Evolutionary conservation across 2,888 invertebrate species (phyloP).

Genomic region (Conistra vaccinii): DNA sequence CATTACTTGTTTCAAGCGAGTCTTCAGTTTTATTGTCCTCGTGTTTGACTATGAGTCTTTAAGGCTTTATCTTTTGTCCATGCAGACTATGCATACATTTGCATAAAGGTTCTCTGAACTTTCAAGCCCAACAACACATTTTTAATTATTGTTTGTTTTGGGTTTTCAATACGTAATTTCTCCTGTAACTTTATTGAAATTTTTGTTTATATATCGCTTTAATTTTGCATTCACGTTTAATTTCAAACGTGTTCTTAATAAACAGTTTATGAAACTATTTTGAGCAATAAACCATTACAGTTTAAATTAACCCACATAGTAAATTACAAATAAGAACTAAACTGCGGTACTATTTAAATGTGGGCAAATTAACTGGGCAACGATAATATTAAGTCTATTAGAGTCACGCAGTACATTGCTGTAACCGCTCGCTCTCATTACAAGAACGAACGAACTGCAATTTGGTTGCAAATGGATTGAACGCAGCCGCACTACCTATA

Average conservation of each 20-base stretch:
- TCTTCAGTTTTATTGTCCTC: constrained; percentile 10
- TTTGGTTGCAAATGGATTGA: constrained; percentile 83
- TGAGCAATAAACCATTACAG: constrained; percentile 47
- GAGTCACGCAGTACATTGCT: constrained; percentile 81
- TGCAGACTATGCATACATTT: constrained; percentile 19
- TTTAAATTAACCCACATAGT: constrained; percentile 58
- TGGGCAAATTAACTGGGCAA: constrained; percentile 73
- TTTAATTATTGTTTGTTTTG: constrained; percentile 18
- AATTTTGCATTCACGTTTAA: constrained; percentile 10
- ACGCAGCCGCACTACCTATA: constrained; percentile 72
- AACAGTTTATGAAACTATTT: constrained; percentile 36
- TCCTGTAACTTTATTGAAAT: too few relatives aligned
- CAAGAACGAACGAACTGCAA: constrained; percentile 82
- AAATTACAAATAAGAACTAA: constrained; percentile 55
- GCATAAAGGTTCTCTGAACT: constrained; percentile 13
- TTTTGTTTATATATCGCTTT: too few relatives aligned
- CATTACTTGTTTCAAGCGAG: constrained; percentile 19
- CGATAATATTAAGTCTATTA: constrained; percentile 79
- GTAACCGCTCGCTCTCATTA: constrained; percentile 80
- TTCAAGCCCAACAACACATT: neutral
- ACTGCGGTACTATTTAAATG: constrained; percentile 59
- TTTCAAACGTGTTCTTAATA: constrained; percentile 12
- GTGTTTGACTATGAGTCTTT: constrained; percentile 12
- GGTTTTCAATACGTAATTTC: neutral
- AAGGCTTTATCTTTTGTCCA: constrained; percentile 9